Evolutionary conservation across 2,113 vertebrate genomes (phyloP), one percentile per base, ranked within the genome.

Genomic region (Piliocolobus tephrosceles): DNA sequence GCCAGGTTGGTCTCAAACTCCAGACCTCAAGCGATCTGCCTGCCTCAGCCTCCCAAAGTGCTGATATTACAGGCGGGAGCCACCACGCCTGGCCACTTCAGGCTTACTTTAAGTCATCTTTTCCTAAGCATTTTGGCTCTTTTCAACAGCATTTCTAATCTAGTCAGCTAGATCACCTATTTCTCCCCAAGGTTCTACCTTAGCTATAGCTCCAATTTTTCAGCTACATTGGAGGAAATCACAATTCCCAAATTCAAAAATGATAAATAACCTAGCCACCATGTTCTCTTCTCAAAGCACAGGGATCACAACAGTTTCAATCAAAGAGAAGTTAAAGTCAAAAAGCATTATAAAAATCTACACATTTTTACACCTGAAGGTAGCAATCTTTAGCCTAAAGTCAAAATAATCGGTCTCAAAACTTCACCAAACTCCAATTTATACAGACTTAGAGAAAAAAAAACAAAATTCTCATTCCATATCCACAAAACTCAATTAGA

Each of bases 331-430:
- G 47, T 50, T 45, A 84, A 85, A 35, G 47, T 25, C 30, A 91
- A 76, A 89, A 81, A 52, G 35, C 47, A n/a, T 45, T 87, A 78
- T 18, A 68, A 79, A 73, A 35, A 11, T 7, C 40, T 58, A 58
- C 32, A 78, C 35, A 72, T 45, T 73, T 68, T 55, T 86, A 85
- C 78, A 66, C 5, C 12, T 35, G 18, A 91, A 73, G 82, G 14
- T 17, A 57, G 8, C 57, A 79, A 76, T 20, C 78, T 50, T 76
- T 13, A 76, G 38, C 57, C 83, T 70, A 45, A 47, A 79, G 79
- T 40, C n/a, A 72, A 86, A 86, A 90, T 50, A 55, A 57, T 45
- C n/a, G 73, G 66, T 58, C 73, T 68, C 96, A 93, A 90, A 88
- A 78, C 13, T 72, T 92, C 52, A 70, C 22, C 70, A 55, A 72